Evolutionary conservation across 2,797 vertebrate genomes (phyloP).

Genomic region (Aldrovandia affinis): DNA sequence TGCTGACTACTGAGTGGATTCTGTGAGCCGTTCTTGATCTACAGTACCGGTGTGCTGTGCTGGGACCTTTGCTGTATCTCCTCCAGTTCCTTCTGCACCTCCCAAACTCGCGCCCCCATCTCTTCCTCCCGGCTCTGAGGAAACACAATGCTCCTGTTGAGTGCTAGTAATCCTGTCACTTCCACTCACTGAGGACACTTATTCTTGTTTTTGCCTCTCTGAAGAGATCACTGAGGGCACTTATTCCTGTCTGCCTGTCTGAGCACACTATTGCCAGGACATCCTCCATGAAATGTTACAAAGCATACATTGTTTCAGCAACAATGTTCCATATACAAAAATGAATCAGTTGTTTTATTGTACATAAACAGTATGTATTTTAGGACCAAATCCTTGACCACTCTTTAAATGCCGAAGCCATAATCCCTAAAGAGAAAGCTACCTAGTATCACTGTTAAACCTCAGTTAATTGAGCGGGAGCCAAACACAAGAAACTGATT

Average conservation of each 20-base stretch:
- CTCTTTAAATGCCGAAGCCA: not conserved
- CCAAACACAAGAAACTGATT: too few species aligned
- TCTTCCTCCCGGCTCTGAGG: constrained; percentile 90
- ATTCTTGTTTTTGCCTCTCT: not conserved
- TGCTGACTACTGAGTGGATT: not conserved
- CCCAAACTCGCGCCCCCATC: constrained; percentile 89
- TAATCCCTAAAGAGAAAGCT: not conserved
- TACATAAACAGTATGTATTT: not conserved
- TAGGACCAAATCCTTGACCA: not conserved
- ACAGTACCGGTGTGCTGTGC: constrained; percentile 59
- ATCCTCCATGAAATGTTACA: not conserved
- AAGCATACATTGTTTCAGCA: not conserved
- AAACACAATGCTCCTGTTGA: constrained; percentile 19
- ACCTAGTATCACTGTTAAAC: too few species aligned
- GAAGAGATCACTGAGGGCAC: not conserved
- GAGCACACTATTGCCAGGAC: not conserved
- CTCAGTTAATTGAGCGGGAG: too few species aligned
- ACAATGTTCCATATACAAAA: not conserved
- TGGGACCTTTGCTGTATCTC: constrained; percentile 73
- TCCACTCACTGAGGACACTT: not conserved
- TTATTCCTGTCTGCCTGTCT: not conserved
- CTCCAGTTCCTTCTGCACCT: constrained; percentile 86
- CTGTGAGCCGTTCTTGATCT: not conserved
- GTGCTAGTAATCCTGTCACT: not conserved
- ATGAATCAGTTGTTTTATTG: not conserved